Percentiles rank a stretch among this genome's conserved stretches.
phyloP scores from a whole-genome alignment of 2,113 vertebrate species.

The Carettochelys insculpta region DNA sequence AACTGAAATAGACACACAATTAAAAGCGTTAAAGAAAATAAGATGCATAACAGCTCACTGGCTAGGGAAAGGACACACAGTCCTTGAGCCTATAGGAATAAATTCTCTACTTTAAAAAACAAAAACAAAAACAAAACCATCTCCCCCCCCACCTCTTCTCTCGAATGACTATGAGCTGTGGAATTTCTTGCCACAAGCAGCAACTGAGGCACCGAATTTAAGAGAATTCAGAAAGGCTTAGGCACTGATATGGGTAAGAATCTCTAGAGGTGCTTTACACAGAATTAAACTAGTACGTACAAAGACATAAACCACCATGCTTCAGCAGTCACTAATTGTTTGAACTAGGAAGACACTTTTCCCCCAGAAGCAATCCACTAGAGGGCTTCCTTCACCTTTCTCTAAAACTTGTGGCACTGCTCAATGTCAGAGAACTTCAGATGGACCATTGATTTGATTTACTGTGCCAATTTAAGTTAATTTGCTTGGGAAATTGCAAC shows the following conservation, averaged over 20 bases:
- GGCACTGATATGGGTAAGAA: neutral
- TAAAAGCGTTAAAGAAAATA: neutral
- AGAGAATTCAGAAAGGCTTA: neutral
- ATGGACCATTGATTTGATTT: neutral
- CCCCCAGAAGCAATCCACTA: neutral
- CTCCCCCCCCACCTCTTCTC: neutral
- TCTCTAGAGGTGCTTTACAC: neutral
- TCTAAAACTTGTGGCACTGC: accelerated
- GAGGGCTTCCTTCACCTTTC: neutral
- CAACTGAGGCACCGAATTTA: neutral
- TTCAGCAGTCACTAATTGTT: neutral
- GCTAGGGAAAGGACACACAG: neutral
- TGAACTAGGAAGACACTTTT: neutral
- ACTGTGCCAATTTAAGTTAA: neutral
- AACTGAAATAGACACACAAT: neutral
- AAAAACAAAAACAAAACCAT: no score
- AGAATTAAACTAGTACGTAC: neutral
- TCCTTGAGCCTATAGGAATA: neutral
- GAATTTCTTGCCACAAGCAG: neutral
- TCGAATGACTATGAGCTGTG: neutral
- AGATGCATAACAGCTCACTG: neutral
- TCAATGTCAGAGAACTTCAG: neutral
- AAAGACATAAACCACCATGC: neutral
- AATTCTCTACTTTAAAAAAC: neutral
- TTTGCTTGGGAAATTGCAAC: neutral